Percentiles rank a stretch among this genome's conserved stretches.
Evolutionary conservation across 2,888 invertebrate species (phyloP).

Genomic region (Epinotia bilunana): DNA sequence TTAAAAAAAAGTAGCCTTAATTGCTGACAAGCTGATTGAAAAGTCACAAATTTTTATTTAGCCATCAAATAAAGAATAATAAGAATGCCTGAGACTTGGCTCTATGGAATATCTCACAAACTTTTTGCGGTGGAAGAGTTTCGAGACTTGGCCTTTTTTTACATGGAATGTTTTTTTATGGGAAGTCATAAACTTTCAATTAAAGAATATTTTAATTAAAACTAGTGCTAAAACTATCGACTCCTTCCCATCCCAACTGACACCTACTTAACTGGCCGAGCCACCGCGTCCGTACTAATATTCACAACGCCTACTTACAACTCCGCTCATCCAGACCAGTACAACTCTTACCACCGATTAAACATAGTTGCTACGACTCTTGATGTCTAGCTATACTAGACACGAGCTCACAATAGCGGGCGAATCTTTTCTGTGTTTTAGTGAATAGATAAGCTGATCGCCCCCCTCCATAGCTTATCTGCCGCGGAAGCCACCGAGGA

Average conservation of each 20-base stretch:
- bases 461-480: conserved; percentile 66
- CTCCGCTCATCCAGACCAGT: neutral
- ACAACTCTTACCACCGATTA: neutral
- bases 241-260: conserved; percentile 55
- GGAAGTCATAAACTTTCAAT: no score
- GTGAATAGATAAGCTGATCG: conserved; percentile 51
- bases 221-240: neutral
- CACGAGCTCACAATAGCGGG: neutral
- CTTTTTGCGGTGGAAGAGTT: no score
- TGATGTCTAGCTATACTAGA: neutral
- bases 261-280: conserved; percentile 72
- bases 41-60: no score
- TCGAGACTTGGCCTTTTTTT: no score
- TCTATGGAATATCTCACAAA: no score
- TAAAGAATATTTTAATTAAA: no score
- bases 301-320: neutral
- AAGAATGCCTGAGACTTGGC: no score
- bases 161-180: no score
- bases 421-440: neutral
- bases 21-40: no score
- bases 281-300: conserved; percentile 48
- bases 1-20: no score
- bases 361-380: neutral
- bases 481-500: conserved; percentile 66
- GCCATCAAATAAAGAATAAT: no score